Conservation (phyloP, 2,888 invertebrate genomes). For the Blastobasis lacticolella region DNA sequence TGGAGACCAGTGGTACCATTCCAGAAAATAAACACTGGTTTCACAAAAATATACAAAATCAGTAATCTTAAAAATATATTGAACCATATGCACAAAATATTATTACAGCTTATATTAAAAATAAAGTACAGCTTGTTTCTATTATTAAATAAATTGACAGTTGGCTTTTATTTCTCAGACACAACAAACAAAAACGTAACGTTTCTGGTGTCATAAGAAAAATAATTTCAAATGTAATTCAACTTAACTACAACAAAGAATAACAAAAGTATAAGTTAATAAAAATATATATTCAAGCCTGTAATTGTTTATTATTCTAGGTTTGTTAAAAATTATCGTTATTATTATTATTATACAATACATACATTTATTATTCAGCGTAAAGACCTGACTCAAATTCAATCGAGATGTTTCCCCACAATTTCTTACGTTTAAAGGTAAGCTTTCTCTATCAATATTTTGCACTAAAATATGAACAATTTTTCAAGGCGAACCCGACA, state of each 20-base stretch:
- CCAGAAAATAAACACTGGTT: too few relatives aligned
- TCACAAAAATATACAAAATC: not conserved
- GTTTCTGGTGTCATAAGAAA: too few relatives aligned
- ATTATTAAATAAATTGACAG: too few relatives aligned
- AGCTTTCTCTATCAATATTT: conserved; percentile 45
- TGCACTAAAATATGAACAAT: conserved; percentile 34
- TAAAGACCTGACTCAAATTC: not conserved
- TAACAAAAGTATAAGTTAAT: conserved; percentile 1
- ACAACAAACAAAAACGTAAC: too few relatives aligned
- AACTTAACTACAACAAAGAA: not conserved
- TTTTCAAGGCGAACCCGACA: not conserved
- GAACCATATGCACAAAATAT: conserved; percentile 49
- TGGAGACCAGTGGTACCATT: too few relatives aligned
- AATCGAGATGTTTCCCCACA: not conserved
- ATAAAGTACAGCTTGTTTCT: conserved; percentile 27
- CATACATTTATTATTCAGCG: not conserved
- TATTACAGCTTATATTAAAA: conserved; percentile 38
- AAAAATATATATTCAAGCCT: not conserved
- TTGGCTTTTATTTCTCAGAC: too few relatives aligned
- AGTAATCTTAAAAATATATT: conserved; percentile 17
- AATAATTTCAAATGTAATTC: too few relatives aligned
- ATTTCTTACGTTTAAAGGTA: conserved; percentile 1
- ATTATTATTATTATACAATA: not conserved
- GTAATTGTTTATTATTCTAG: too few relatives aligned
- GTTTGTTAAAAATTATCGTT: not conserved